Conservation (phyloP, 2,888 invertebrate species). For the Idaea dimidiata region DNA sequence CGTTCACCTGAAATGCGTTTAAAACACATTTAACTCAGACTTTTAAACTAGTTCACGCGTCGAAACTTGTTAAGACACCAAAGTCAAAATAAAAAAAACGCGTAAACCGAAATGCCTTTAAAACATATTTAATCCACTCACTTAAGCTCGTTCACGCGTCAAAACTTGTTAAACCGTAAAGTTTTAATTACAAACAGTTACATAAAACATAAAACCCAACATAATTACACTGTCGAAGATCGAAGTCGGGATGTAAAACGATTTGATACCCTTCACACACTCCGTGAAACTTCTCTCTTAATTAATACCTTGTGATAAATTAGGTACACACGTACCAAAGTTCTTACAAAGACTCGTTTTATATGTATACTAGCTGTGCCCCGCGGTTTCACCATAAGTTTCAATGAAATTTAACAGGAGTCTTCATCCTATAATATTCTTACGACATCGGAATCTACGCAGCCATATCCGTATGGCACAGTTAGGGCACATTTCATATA, state of each 20-base stretch:
- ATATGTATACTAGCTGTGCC: slow-evolving; percentile 9
- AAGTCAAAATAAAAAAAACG: too few relatives aligned
- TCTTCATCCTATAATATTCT: background rate
- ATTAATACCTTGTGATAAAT: slow-evolving; percentile 18
- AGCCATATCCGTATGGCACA: slow-evolving; percentile 25
- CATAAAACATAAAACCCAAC: background rate
- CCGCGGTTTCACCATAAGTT: too few relatives aligned
- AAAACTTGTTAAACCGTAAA: background rate
- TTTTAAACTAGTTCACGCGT: too few relatives aligned
- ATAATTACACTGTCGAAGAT: background rate
- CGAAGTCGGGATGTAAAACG: background rate
- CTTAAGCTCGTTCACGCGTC: background rate
- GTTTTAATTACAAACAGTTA: background rate
- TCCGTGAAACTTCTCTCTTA: background rate
- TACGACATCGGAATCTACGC: background rate
- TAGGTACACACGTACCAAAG: slow-evolving; percentile 20
- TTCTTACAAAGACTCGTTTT: slow-evolving; percentile 39
- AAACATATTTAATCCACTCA: background rate
- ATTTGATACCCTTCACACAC: background rate
- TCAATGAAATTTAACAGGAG: too few relatives aligned
- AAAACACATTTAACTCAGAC: too few relatives aligned
- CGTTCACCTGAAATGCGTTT: too few relatives aligned
- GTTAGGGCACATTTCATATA: slow-evolving; percentile 31
- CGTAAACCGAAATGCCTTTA: background rate
- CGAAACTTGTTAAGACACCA: too few relatives aligned